Percentiles rank a stretch among this genome's conserved stretches.
phyloP scores from a whole-genome alignment of 2,797 vertebrate species.

The Sebastolobus altivelis region DNA sequence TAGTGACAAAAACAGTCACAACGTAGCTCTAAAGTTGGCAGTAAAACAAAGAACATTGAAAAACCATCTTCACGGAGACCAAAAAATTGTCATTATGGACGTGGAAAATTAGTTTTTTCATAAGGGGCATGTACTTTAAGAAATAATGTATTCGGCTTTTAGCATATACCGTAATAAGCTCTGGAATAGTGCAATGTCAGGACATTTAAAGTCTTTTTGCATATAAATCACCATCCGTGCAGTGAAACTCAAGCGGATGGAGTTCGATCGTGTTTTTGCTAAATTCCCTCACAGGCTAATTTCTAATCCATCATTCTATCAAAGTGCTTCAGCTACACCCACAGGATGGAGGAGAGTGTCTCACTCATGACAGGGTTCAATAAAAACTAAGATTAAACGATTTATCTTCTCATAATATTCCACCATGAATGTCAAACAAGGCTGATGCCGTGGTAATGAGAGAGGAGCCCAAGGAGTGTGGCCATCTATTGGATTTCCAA shows the following conservation, averaged over 20 bases:
- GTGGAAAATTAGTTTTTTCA: background rate
- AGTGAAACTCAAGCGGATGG: conserved; percentile 40
- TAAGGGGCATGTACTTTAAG: conserved; percentile 3
- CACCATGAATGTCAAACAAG: conserved; percentile 78
- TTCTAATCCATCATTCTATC: conserved; percentile 81
- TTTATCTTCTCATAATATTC: conserved; percentile 83
- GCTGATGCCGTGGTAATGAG: conserved; percentile 74
- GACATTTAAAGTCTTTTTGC: conserved; percentile 42
- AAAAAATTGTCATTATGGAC: background rate
- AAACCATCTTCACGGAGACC: background rate
- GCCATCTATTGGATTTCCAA: conserved; percentile 73
- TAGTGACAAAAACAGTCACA: background rate
- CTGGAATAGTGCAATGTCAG: conserved; percentile 46
- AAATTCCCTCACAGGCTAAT: conserved; percentile 65
- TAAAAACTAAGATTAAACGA: conserved; percentile 80
- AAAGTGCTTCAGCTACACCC: conserved; percentile 37
- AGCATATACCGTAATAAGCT: conserved; percentile 29
- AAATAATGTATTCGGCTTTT: conserved; percentile 14
- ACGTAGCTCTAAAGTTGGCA: background rate
- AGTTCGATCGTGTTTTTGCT: conserved; percentile 59
- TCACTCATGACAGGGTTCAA: conserved; percentile 75
- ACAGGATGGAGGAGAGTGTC: conserved; percentile 54
- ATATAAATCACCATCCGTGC: conserved; percentile 55
- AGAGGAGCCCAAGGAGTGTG: conserved; percentile 62
- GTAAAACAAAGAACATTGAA: background rate